Evolutionary conservation across 1,140 invertebrate genomes (phyloP), one percentile per base, ranked within the genome.

Genomic region (Matsumurasca onukii): DNA sequence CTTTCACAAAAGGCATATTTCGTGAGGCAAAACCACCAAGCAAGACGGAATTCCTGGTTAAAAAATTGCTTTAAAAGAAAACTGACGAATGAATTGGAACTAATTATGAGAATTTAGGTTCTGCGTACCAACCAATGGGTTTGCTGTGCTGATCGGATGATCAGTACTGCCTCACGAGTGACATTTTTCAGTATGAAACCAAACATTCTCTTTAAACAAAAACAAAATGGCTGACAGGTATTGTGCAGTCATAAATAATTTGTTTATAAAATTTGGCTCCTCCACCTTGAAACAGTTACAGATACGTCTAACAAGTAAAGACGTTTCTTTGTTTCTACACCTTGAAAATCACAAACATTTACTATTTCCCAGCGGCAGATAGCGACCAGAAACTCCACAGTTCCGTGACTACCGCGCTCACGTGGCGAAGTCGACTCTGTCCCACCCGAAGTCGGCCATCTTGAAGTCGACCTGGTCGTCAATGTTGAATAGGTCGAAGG

Each of bases 401-500:
- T 15, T 30, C 59, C 59, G 2, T 29, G 12, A 9, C 20, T 29
- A 31, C 12, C 20, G 31, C 30, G 31, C 20, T 63, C 27, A 68
- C 30, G 66, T 83, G 31, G 86, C 84, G 73, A 86, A 88, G 73
- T 88, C 86, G 45, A 85, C 80, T 74, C 85, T 85, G 73, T 88
- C 86, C 86, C 86, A 88, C 22, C 76, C 76, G n/a, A 81, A 70
- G 22, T 77, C 72, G 48, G 76, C 75, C 1, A 77, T 77, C 1
- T 78, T 78, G 22, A 85, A 86, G 71, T 89, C 88, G 55, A 88
- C 86, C 0, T 81, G 77, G 65, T 90, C 89, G 61, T 89, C 88
- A 75, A 89, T 86, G 72, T 85, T 86, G 77, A 90, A 91, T 22
- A 90, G 80, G 78, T 89, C 88, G 71, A 90, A 86, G n/a, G n/a